Percentiles rank a stretch among this genome's conserved stretches.
Evolutionary conservation across 2,888 invertebrate species (phyloP).

Genomic region (Halictus quadricinctus): DNA sequence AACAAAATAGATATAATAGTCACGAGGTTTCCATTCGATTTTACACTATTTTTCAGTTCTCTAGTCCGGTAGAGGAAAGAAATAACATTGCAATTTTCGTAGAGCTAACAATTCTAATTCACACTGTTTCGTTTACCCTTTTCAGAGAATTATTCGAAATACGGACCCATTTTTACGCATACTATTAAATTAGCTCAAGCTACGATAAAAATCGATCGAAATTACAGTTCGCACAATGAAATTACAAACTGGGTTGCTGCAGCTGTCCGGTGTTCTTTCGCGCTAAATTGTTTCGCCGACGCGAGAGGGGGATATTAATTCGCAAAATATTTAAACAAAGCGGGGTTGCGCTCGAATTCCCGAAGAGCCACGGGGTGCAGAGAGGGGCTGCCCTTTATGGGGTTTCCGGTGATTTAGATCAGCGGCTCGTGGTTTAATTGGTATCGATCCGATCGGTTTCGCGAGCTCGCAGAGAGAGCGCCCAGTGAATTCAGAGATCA

Average conservation of each 20-base stretch:
- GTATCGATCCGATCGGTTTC: slow-evolving; percentile 35
- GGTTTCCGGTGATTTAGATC: slow-evolving; percentile 29
- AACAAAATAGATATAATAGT: background rate
- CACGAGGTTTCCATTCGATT: background rate
- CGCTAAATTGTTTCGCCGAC: background rate
- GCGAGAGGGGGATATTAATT: background rate
- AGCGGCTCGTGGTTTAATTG: slow-evolving; percentile 35
- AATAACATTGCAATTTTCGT: background rate
- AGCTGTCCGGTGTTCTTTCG: background rate
- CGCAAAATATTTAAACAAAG: background rate
- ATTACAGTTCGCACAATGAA: background rate
- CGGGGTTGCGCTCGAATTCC: background rate
- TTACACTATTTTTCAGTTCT: background rate
- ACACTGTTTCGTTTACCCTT: background rate
- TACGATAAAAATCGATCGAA: too few relatives aligned
- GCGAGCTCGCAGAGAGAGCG: background rate
- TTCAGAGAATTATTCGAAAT: background rate
- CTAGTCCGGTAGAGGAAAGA: background rate
- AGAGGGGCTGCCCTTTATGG: background rate
- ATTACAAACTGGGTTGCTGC: background rate
- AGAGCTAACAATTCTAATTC: background rate
- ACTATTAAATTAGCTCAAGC: background rate
- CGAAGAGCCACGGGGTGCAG: background rate
- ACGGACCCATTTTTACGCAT: background rate
- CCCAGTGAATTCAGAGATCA: slow-evolving; percentile 34